A percentile compares a stretch with the other conserved stretches of the same genome.
Conservation (phyloP, 2,797 vertebrate species). For the Sciurus carolinensis region DNA sequence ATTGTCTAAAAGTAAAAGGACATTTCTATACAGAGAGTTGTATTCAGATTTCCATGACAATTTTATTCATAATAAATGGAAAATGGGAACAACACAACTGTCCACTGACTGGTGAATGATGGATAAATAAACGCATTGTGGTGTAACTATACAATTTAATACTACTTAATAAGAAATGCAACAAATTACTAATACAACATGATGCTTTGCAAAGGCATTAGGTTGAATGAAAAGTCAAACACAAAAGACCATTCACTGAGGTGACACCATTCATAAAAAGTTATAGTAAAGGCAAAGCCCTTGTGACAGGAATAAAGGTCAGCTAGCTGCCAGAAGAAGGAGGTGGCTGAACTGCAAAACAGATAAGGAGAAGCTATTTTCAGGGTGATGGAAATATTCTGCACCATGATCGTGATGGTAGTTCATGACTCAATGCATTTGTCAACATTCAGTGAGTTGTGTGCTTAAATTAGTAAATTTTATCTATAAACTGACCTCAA, state of each 20-base stretch:
- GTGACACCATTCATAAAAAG: background rate
- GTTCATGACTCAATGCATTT: background rate
- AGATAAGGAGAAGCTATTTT: background rate
- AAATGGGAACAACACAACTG: background rate
- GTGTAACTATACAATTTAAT: background rate
- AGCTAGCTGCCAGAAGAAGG: background rate
- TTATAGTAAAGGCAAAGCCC: background rate
- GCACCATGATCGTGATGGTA: background rate
- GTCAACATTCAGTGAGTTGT: background rate
- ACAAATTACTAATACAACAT: background rate
- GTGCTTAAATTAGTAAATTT: background rate
- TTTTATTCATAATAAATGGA: background rate
- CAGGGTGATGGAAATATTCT: background rate
- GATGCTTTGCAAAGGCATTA: background rate
- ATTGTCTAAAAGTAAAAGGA: background rate
- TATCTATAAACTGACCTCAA: background rate
- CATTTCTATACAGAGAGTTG: background rate
- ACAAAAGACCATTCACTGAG: background rate
- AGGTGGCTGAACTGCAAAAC: background rate
- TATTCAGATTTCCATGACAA: background rate
- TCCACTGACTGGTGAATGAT: background rate
- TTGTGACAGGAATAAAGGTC: background rate
- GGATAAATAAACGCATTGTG: background rate
- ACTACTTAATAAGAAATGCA: background rate
- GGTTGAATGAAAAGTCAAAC: background rate